Evolutionary conservation across 2,113 vertebrate species (phyloP).

Genomic region (Amazona guildingii): DNA sequence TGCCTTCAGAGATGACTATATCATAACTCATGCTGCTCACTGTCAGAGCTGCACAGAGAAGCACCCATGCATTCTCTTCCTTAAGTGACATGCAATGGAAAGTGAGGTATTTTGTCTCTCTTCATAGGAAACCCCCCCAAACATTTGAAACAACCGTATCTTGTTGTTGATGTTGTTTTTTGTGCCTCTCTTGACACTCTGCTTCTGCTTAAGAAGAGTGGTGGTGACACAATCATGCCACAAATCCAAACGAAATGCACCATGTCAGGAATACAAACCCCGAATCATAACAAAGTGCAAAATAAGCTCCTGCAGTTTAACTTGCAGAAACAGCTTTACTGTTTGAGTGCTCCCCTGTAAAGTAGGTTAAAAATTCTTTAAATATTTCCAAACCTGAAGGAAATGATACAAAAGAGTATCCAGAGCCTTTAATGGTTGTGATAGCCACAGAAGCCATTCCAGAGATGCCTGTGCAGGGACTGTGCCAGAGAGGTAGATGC

Average conservation of each 20-base stretch:
- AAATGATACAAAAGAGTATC: background rate
- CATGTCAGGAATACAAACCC: background rate
- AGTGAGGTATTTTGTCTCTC: background rate
- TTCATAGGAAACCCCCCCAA: fast-evolving
- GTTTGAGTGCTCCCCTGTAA: background rate
- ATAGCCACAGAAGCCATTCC: constrained; percentile 3
- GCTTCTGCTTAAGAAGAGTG: background rate
- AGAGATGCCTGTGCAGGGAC: background rate
- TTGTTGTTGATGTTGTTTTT: background rate
- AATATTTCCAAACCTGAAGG: constrained; percentile 14
- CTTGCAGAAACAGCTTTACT: background rate
- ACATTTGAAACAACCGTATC: background rate
- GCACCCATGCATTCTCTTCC: background rate
- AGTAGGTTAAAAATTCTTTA: constrained; percentile 33
- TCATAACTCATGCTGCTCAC: background rate
- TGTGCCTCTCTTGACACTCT: background rate
- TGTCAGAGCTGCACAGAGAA: background rate
- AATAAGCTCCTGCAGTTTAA: background rate
- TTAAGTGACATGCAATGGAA: background rate
- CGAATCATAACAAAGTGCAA: background rate
- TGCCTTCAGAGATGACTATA: background rate
- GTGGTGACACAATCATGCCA: background rate
- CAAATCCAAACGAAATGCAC: background rate
- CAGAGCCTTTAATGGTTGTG: background rate
- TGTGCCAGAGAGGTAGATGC: constrained; percentile 58